These are phyloP conservation scores for Hydroisotoma schaefferi DNA, from an alignment of 2,888 invertebrate species.

Conservation along the genomic window DNA sequence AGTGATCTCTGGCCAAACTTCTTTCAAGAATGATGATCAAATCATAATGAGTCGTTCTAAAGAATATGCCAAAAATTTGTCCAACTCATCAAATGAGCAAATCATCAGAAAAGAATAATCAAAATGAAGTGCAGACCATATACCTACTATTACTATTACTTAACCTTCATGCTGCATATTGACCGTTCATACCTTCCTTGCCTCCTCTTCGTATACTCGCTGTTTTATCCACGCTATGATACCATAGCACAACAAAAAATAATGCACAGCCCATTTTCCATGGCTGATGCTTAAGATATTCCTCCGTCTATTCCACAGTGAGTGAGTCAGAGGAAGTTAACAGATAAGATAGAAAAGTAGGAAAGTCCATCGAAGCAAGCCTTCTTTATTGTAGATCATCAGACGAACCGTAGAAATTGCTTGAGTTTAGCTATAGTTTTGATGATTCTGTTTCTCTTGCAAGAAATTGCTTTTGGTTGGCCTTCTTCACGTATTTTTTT, in stretches of 20 bases:
- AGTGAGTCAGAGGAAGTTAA: constrained; percentile 22
- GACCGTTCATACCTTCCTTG: not conserved
- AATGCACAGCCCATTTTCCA: not conserved
- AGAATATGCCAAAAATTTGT: constrained; percentile 33
- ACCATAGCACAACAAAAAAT: not conserved
- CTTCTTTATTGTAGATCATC: constrained; percentile 40
- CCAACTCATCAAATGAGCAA: constrained; percentile 27
- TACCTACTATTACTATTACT: not conserved
- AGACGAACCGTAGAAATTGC: constrained; percentile 35
- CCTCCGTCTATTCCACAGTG: not conserved
- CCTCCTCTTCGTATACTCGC: not conserved
- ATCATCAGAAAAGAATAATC: constrained; percentile 29
- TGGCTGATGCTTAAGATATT: constrained; percentile 1
- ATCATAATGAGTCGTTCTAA: too few relatives aligned
- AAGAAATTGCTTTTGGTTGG: constrained; percentile 40
- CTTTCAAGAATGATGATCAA: too few relatives aligned
- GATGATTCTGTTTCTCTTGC: constrained; percentile 41
- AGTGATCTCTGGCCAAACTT: too few relatives aligned
- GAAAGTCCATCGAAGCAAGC: constrained; percentile 8
- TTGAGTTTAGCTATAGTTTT: constrained; percentile 37
- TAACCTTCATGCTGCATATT: too few relatives aligned
- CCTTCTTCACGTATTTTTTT: constrained; percentile 21
- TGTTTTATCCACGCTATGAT: not conserved
- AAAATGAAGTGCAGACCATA: constrained; percentile 24
- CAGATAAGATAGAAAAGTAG: constrained; percentile 30